Evolutionary conservation across 1,140 invertebrate genomes (phyloP), one percentile per base, ranked within the genome.

Genomic region (Aricia agestis): DNA sequence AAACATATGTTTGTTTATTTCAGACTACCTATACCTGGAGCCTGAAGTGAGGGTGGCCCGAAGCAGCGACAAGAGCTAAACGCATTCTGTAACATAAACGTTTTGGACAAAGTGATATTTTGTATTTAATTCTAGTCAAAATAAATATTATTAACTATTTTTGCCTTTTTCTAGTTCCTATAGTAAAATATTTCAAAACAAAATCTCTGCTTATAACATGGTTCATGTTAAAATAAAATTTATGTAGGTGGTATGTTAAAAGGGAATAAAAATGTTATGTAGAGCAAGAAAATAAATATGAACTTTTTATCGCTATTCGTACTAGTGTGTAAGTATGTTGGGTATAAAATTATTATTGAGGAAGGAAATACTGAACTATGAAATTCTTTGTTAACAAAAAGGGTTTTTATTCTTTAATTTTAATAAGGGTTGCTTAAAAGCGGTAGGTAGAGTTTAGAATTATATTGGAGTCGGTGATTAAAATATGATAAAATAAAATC

Each of bases 51-150:
- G 85, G 19, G 73, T 87, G 6, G 78, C 76, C 0, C 71, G 80
- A 63, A 84, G 79, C 52, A 59, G 71, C 10, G 80, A 81, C 72
- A 4, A 80, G 76, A 66, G 66, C 72, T 78, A 76, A 75, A 25
- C 63, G 19, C n/a, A 69, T 66, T 75, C 52, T 13, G 65, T 52
- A 52, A 52, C 13, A 15, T 15, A 6, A 36, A 74, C 79, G 76
- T 84, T 86, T 82, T 86, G 83, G 84, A 84, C 83, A 79, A 79
- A 78, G 74, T 78, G 68, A 69, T 69, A 69, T 63, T 61, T 63
- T 67, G 59, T 67, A 69, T 45, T 41, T 32, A 66, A 31, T 15
- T 36, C 15, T 69, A 36, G 19, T 52, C 45, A 52, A 36, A 71
- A 66, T 65, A 72, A 72, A 72, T 57, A 45, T 32, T 57, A 25